These are phyloP conservation scores for Alaudala cheleensis DNA, from an alignment of 2,113 vertebrate species.

Conservation along the genomic window DNA sequence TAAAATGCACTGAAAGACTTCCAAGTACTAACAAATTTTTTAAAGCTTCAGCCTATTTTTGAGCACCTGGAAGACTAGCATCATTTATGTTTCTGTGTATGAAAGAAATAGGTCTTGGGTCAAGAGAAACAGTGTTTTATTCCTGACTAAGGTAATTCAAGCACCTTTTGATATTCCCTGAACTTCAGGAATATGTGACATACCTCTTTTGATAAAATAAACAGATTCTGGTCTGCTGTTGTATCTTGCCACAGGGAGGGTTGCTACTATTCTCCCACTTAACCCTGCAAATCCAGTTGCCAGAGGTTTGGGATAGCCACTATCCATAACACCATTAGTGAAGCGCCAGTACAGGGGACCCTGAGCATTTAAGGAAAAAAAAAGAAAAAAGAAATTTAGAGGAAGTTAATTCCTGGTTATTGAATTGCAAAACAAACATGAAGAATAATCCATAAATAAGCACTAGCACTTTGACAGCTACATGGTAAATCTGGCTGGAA, in stretches of 20 bases:
- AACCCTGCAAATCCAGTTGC: slow-evolving; percentile 85
- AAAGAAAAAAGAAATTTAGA: background rate
- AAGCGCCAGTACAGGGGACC: slow-evolving; percentile 90
- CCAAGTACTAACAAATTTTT: background rate
- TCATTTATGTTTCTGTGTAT: background rate
- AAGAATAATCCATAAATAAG: background rate
- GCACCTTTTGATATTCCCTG: background rate
- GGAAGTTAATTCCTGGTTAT: background rate
- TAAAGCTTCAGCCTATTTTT: background rate
- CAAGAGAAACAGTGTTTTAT: accelerated
- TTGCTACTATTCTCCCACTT: slow-evolving; percentile 83
- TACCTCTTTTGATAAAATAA: slow-evolving; percentile 95
- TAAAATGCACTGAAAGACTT: background rate
- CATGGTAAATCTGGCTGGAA: background rate
- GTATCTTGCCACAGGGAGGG: slow-evolving; percentile 86
- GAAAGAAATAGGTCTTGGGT: background rate
- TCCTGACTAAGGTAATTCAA: background rate
- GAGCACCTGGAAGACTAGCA: background rate
- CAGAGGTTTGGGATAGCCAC: slow-evolving; percentile 83
- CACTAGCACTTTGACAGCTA: background rate
- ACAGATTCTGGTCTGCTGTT: slow-evolving; percentile 84
- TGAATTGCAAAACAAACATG: background rate
- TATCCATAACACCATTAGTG: slow-evolving; percentile 84
- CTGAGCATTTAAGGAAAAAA: slow-evolving; percentile 62
- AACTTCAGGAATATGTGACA: background rate